A percentile compares a stretch with the other conserved stretches of the same genome.
These are phyloP conservation scores for Helicoverpa armigera DNA, from an alignment of 1,140 invertebrate species.

Conservation along the genomic window DNA sequence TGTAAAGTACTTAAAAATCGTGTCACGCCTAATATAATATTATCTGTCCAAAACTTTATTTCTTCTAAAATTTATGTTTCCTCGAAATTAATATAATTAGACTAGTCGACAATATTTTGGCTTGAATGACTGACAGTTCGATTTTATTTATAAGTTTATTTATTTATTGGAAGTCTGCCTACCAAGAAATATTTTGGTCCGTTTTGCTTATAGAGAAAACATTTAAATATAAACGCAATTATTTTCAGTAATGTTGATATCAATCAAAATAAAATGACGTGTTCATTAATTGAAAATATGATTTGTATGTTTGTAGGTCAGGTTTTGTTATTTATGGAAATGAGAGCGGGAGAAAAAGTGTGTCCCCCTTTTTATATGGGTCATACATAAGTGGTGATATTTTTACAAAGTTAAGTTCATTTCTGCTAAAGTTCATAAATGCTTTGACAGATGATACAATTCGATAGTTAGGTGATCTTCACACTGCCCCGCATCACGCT, in stretches of 20 bases:
- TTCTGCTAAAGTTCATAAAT: too few species aligned
- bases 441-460: too few species aligned
- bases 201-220: conserved; percentile 20
- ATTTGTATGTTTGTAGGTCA: background rate
- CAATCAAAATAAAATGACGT: too few species aligned
- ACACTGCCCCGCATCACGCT: too few species aligned
- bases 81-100: conserved; percentile 4
- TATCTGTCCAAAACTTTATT: background rate
- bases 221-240: conserved; percentile 36
- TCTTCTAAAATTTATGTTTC: background rate
- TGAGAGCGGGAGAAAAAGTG: background rate
- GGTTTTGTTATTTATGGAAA: background rate
- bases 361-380: background rate
- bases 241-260: conserved; percentile 34
- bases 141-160: conserved; percentile 32
- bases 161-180: conserved; percentile 40
- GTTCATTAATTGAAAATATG: too few species aligned
- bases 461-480: too few species aligned
- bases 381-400: too few species aligned
- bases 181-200: background rate
- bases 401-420: too few species aligned
- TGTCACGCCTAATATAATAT: background rate
- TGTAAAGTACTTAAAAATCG: too few species aligned
- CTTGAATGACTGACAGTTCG: conserved; percentile 7
- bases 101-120: conserved; percentile 14